Base-by-base conservation (phyloP, 2,888 invertebrate genomes). In the Cheilosia vernalis region DNA sequence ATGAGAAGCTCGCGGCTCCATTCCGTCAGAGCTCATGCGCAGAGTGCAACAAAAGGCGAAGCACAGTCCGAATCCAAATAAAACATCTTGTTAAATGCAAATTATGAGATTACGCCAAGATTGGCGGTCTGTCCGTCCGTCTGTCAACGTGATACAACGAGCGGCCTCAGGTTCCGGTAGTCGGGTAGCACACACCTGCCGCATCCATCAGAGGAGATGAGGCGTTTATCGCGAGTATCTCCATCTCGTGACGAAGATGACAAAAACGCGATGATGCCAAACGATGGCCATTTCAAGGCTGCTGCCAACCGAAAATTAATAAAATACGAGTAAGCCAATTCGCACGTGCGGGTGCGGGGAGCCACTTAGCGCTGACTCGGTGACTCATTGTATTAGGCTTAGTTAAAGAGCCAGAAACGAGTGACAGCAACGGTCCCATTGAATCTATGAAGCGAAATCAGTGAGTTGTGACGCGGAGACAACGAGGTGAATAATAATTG, bases 41-140 rank as follows among this genome's bases (percentile, higher is more conserved):
- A 58, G 49, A 63, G 49, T 42, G 55, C 49, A 60, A 33, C 30
- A 73, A 44, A 9, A 37, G 10, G 24, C 6, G 55, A 61, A 40
- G n/a, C 9, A 30, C 47, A 51, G 51, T 74, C 67, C 13, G 49
- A 81, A 67, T 66, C 30, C 69, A 10, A 69, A 60, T 37, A 49
- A 72, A 72, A 72, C 55, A 78, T 72, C 82, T 78, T 72, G 66
- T 78, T 67, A 72, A 78, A 84, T 84, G 79, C 83, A 84, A 84
- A 84, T 84, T 74, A 74, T 74, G 33, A 79, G 83, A 84, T 84
- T 84, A 79, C 79, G 79, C 79, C 74, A 79, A 84, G 83, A 79
- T 74, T 60, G 15, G 21, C 47, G 58, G 63, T 58, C 51, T 13
- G 66, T 5, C 27, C 30, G 64, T 63, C 40, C 15, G 61, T 47